These are phyloP conservation scores for Sinocyclocheilus anshuiensis DNA, from an alignment of 2,113 vertebrate genomes.

Conservation along the genomic window DNA sequence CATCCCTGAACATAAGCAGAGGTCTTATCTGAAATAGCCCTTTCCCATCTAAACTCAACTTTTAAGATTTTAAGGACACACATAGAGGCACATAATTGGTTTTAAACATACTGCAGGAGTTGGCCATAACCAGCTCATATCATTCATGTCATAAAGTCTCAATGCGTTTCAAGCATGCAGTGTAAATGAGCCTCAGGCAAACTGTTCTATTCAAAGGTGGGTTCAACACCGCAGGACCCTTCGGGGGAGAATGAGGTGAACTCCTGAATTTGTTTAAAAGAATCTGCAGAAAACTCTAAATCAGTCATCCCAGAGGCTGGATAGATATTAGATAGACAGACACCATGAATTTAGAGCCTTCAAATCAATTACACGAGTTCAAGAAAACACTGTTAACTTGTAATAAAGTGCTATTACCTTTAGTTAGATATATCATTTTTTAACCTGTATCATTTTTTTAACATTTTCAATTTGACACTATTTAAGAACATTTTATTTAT, in stretches of 20 bases:
- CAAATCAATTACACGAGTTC: slow-evolving; percentile 10
- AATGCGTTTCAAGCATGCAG: not conserved
- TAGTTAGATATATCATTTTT: too few species aligned
- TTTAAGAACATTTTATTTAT: not conserved
- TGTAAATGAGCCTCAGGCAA: slow-evolving; percentile 34
- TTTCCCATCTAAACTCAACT: not conserved
- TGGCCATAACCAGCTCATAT: not conserved
- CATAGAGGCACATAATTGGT: not conserved
- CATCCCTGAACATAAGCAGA: not conserved
- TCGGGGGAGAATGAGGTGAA: slow-evolving; percentile 20
- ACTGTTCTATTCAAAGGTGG: slow-evolving; percentile 13
- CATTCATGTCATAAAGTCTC: slow-evolving; percentile 10
- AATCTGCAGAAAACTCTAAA: slow-evolving; percentile 6
- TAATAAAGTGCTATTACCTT: not conserved
- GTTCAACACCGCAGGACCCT: slow-evolving; percentile 25
- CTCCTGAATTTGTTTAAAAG: slow-evolving; percentile 26
- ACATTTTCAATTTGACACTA: not conserved
- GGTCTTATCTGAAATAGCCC: not conserved
- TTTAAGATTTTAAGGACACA: not conserved
- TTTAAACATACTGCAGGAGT: not conserved
- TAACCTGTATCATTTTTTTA: not conserved
- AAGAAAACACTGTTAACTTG: not conserved
- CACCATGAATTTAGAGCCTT: slow-evolving; percentile 33
- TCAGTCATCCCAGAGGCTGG: not conserved
- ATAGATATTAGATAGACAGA: slow-evolving; percentile 7